A percentile compares a stretch with the other conserved stretches of the same genome.
phyloP scores from a whole-genome alignment of 2,888 invertebrate genomes.

The Epistrophe grossulariae region DNA sequence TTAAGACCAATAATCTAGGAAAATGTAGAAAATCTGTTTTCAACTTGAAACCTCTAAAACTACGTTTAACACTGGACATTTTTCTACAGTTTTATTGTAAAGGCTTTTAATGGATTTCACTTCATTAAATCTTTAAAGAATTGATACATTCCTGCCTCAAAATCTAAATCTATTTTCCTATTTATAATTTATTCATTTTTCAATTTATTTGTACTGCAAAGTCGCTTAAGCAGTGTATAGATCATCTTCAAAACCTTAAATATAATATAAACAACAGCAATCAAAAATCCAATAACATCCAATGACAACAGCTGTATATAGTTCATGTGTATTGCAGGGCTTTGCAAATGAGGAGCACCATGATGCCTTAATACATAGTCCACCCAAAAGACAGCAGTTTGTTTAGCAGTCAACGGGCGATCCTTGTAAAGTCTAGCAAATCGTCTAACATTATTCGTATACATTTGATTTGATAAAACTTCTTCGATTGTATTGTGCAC shows the following conservation, averaged over 20 bases:
- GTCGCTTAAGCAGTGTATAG: not conserved
- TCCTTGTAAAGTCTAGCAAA: conserved; percentile 84
- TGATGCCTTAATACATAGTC: conserved; percentile 85
- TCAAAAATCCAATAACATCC: conserved; percentile 82
- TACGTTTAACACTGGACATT: no score
- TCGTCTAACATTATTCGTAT: conserved; percentile 80
- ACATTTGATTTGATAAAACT: conserved; percentile 77
- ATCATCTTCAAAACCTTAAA: not conserved
- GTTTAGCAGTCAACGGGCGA: conserved; percentile 84
- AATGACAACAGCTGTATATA: conserved; percentile 84
- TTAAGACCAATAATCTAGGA: no score
- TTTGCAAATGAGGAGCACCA: conserved; percentile 84
- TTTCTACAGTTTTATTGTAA: no score
- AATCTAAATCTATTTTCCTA: not conserved
- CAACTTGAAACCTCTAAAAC: no score
- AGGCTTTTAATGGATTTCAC: no score
- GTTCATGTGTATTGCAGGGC: conserved; percentile 83
- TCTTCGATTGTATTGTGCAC: conserved; percentile 76
- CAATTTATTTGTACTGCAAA: not conserved
- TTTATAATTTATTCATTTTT: not conserved
- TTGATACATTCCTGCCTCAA: no score
- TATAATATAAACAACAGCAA: conserved; percentile 17
- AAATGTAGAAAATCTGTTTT: no score
- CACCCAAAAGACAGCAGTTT: conserved; percentile 85
- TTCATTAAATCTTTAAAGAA: no score